Base-by-base conservation (phyloP, 64 coral and sea anemone genomes). In the Anthopleura sola region DNA sequence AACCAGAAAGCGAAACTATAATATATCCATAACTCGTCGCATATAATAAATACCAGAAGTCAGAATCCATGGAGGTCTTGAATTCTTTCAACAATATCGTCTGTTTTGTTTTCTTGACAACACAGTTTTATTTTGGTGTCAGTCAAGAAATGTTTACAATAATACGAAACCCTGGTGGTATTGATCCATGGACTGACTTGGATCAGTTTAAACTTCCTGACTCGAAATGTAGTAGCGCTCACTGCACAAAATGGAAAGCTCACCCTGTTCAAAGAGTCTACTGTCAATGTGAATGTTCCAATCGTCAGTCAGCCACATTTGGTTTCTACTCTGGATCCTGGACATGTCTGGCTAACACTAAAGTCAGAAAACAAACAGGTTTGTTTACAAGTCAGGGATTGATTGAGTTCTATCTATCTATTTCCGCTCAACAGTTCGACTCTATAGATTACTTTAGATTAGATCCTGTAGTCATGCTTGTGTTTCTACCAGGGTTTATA, bases 291-390 rank as follows among this genome's bases (percentile, higher is more conserved):
- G 15, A 34, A 16, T 71, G 66, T 71, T 16, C 26, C 13, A 1
- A 71, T 29, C 0, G 1, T 53, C 50, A 31, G 11, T 0, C 8
- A 36, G n/a, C 66, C 31, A 71, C 66, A 3, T 71, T 71, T 71
- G 66, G 66, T 34, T 71, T 71, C 28, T 71, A 71, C 28, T 71
- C 13, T 71, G 66, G 66, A 71, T 71, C 66, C 26, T 71, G 66
- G 66, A 71, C 66, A 5, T 71, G 66, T 71, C 66, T 71, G 31
- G 31, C 23, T 71, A 71, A 71, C 29, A 16, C 11, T 71, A 11
- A 34, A 71, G 66, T 71, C 66, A 71, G 66, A 34, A 11, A 34
- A 15, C 66, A 32, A 71, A 34, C 66, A 71, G 66, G 29, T 71
- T 71, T 71, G 66, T 71, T n/a, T 9, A 21, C 21, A 24, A 68